These are phyloP conservation scores for Sebastes taczanowskii DNA, from an alignment of 2,797 vertebrate genomes.

Conservation along the genomic window DNA sequence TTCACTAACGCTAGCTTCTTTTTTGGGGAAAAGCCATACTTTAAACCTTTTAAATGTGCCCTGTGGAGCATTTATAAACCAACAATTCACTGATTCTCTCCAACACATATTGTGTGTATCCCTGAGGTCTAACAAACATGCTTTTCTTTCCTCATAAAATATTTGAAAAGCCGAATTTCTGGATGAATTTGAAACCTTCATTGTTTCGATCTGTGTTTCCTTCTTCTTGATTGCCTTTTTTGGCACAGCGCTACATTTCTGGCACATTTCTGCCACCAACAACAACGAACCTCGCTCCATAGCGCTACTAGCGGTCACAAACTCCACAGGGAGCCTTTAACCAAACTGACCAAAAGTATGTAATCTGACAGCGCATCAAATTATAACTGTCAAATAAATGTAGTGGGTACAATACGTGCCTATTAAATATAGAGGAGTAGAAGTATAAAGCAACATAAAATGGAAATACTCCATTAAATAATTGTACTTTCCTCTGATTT, in stretches of 20 bases:
- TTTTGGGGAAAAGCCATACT: no score
- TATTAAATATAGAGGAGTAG: neutral
- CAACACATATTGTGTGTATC: neutral
- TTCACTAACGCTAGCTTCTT: no score
- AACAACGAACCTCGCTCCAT: neutral
- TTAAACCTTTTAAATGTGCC: no score
- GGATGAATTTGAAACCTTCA: neutral
- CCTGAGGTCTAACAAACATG: neutral
- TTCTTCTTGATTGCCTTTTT: neutral
- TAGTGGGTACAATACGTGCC: neutral
- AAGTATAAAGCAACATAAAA: neutral
- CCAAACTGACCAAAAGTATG: neutral
- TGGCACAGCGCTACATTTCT: neutral
- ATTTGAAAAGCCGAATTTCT: neutral
- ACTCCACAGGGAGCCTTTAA: neutral
- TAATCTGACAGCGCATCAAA: neutral
- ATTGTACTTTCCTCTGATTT: neutral
- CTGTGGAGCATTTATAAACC: rapidly evolving
- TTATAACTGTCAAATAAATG: neutral
- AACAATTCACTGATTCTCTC: neutral
- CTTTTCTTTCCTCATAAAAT: neutral
- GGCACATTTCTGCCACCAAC: neutral
- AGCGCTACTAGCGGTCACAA: neutral
- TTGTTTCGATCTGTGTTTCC: neutral
- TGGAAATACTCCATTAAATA: neutral